Base-by-base conservation (phyloP, 2,113 vertebrate genomes). In the Microtus richardsoni region DNA sequence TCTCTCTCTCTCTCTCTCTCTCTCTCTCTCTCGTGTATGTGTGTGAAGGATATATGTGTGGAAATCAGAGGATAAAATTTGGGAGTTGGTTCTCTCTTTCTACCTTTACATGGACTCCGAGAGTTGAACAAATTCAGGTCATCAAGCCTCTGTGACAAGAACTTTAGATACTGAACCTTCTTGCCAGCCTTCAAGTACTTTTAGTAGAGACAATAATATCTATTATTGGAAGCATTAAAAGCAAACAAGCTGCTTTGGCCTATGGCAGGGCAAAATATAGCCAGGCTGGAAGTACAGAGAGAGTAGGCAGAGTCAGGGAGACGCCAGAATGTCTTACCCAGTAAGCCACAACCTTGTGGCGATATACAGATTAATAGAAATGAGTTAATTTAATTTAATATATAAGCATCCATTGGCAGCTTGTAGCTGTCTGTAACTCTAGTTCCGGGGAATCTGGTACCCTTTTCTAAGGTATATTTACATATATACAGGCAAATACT, bases 151-250 rank as follows among this genome's bases (percentile, higher is more conserved):
- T 22, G 49, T 33, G 77, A 22, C 14, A 79, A 54, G 47, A 54
- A 39, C 36, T 60, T 1, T 64, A 62, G 13, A 64, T 30, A 30
- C 58, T 19, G 24, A 64, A 26, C 24, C n/a, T 9, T 30, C 58
- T 64, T 64, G n/a, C 58, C 39, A 84, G 28, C 13, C 58, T 44
- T 64, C 39, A 30, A 19, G 24, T 64, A 41, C 58, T 28, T 62
- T 17, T 83, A 83, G 39, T 86, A 60, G 33, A 85, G 19, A 70
- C 44, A 90, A 47, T 95, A 71, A 78, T 82, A 71, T 91, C 47
- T 90, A 94, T 71, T 58, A 91, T 33, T 24, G 74, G n/a, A 95
- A 93, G 78, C 4, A 52, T 83, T 28, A 88, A 41, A 33, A 47
- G 52, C 60, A 96, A 93, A 86, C 22, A 7, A 58, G 6, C 17